Conservation (phyloP, 2,888 invertebrate genomes). For the Hypercompe scribonia region DNA sequence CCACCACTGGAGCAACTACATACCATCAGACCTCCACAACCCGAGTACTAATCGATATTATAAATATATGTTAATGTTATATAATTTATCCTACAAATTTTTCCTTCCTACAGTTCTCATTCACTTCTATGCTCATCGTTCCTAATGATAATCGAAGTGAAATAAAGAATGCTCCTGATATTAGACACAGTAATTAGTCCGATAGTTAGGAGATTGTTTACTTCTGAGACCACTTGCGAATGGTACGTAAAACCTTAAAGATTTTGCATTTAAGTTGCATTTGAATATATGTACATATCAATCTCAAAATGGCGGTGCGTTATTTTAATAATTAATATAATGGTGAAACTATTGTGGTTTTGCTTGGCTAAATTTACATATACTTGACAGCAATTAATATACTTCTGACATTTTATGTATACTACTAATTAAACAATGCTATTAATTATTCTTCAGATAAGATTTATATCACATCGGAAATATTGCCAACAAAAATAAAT, state of each 20-base stretch:
- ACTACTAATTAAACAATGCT: slow-evolving; percentile 35
- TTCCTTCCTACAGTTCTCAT: too few species aligned
- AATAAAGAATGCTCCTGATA: background rate
- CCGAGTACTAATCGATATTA: too few species aligned
- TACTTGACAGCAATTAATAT: background rate
- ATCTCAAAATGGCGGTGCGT: background rate
- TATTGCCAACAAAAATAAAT: slow-evolving; percentile 55
- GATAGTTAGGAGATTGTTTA: background rate
- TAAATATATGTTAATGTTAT: too few species aligned
- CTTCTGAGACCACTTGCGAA: too few species aligned
- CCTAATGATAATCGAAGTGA: background rate
- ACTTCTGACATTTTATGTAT: background rate
- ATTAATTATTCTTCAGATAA: slow-evolving; percentile 44
- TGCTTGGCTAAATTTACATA: background rate
- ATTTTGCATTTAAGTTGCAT: background rate
- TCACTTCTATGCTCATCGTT: too few species aligned
- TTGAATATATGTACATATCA: background rate
- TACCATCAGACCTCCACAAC: too few species aligned
- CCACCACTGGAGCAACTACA: too few species aligned
- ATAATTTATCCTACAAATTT: too few species aligned
- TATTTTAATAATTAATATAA: background rate
- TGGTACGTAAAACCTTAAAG: background rate
- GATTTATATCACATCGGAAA: slow-evolving; percentile 37
- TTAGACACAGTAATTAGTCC: background rate
- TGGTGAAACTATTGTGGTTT: background rate